A percentile compares a stretch with the other conserved stretches of the same genome.
Conservation (phyloP, 2,113 vertebrate species). For the Phasianus colchicus region DNA sequence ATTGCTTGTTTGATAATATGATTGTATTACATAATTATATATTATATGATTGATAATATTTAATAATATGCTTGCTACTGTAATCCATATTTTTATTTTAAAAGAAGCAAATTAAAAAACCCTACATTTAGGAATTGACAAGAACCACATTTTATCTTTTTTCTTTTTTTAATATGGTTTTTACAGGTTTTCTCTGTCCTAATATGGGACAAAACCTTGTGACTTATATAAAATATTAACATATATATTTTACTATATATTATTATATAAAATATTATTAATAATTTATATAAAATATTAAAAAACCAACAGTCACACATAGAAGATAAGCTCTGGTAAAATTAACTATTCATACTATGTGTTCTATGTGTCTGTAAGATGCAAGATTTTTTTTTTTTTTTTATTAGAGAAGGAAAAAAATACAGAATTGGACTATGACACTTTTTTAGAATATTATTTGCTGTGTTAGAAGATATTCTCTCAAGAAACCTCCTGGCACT, state of each 20-base stretch:
- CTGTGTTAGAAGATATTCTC: background rate
- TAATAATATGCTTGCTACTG: background rate
- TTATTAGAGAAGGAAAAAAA: background rate
- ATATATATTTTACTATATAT: no score
- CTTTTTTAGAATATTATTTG: background rate
- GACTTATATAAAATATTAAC: background rate
- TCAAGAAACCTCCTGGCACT: background rate
- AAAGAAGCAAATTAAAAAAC: background rate
- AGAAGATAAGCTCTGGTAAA: background rate
- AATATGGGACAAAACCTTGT: background rate
- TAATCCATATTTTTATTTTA: background rate
- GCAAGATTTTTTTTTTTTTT: background rate
- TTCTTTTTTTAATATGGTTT: background rate
- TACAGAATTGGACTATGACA: rapidly evolving
- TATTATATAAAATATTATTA: no score
- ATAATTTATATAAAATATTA: background rate
- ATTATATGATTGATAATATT: background rate
- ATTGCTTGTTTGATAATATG: background rate
- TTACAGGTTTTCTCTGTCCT: background rate
- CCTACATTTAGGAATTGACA: background rate
- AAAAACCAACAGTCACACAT: rapidly evolving
- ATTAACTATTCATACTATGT: rapidly evolving
- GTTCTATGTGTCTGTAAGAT: background rate
- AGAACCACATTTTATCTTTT: background rate
- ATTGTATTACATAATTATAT: no score